These are phyloP conservation scores for Heliopora coerulea DNA, from an alignment of 92 coral and sea anemone genomes.

Conservation along the genomic window DNA sequence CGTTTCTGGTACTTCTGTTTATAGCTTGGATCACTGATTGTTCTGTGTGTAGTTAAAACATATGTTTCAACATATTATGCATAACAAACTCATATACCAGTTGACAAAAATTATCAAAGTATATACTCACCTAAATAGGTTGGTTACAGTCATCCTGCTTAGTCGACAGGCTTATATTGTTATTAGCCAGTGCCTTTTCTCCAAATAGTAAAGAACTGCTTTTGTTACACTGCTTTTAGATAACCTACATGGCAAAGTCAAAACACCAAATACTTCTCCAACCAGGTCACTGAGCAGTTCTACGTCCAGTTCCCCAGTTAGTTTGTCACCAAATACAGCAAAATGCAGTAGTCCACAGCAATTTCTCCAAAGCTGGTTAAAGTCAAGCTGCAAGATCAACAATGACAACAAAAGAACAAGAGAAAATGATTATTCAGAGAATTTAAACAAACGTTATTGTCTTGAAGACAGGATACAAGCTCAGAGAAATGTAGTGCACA, in stretches of 20 bases:
- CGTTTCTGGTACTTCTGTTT: too few relatives aligned
- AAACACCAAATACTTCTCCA: conserved; percentile 22
- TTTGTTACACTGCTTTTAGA: background rate
- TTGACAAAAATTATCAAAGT: too few relatives aligned
- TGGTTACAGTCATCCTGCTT: too few relatives aligned
- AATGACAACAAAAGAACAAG: conserved; percentile 37
- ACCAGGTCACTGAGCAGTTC: conserved; percentile 10
- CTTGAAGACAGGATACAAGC: background rate
- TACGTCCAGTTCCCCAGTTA: conserved; percentile 37
- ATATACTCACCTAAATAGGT: too few relatives aligned
- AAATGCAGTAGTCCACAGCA: conserved; percentile 77
- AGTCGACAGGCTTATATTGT: too few relatives aligned
- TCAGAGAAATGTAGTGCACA: background rate
- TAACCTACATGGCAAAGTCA: conserved; percentile 1
- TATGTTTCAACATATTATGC: too few relatives aligned
- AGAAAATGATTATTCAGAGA: conserved; percentile 35
- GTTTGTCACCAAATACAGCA: conserved; percentile 43
- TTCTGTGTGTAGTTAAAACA: too few relatives aligned
- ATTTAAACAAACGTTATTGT: conserved; percentile 28
- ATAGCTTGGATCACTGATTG: too few relatives aligned
- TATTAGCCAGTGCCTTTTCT: too few relatives aligned
- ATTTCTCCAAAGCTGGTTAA: conserved; percentile 74
- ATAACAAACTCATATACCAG: too few relatives aligned
- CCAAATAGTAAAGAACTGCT: too few relatives aligned
- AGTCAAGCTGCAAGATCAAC: too few relatives aligned